These are phyloP conservation scores for Galeopterus variegatus DNA, from an alignment of 2,113 vertebrate genomes.

Conservation along the genomic window DNA sequence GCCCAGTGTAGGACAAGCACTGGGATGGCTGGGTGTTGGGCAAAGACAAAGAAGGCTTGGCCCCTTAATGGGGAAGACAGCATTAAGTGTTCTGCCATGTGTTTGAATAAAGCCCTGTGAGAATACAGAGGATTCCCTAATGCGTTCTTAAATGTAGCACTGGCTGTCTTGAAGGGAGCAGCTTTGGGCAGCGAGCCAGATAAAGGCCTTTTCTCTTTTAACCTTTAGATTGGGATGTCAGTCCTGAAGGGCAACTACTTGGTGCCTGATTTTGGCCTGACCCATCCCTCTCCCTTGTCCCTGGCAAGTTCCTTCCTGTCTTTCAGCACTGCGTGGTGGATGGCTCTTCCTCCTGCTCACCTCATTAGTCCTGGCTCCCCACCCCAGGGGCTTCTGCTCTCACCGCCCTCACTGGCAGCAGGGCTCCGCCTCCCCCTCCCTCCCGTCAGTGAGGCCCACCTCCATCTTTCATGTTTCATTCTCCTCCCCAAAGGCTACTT, in stretches of 20 bases:
- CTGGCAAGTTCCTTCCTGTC: conserved; percentile 14
- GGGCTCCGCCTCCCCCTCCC: not conserved
- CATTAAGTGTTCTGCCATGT: too few relatives aligned
- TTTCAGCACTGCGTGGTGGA: not conserved
- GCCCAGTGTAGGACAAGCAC: not conserved
- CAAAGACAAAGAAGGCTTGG: not conserved
- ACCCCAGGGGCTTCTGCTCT: not conserved
- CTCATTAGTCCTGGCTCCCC: not conserved
- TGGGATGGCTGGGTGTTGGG: not conserved
- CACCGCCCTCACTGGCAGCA: too few relatives aligned
- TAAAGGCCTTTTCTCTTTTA: not conserved
- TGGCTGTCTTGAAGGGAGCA: not conserved
- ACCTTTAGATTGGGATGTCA: not conserved
- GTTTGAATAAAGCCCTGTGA: not conserved
- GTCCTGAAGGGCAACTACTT: not conserved
- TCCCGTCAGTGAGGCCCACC: not conserved
- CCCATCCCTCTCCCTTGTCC: not conserved
- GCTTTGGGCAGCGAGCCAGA: not conserved
- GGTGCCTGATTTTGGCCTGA: not conserved
- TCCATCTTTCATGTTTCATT: not conserved
- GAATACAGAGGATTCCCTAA: not conserved
- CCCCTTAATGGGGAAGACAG: not conserved
- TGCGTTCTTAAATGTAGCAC: not conserved
- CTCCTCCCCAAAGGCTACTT: not conserved
- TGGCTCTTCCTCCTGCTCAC: not conserved